Evolutionary conservation across 2,797 vertebrate genomes (phyloP), one percentile per base, ranked within the genome.

Genomic region (Acanthornis magna): DNA sequence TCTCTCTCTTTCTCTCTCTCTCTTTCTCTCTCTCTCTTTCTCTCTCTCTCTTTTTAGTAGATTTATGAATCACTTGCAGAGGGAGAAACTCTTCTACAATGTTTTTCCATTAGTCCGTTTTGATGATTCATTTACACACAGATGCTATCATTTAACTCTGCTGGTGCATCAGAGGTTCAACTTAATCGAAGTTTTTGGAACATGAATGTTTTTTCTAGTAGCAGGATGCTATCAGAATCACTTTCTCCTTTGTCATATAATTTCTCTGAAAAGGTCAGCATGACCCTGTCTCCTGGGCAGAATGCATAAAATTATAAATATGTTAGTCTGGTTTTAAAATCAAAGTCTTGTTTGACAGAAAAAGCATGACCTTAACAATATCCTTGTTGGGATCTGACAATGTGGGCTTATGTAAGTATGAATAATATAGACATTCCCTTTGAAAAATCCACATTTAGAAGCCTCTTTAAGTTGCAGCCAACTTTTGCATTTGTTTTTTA

Each of bases 211-310:
- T 93, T n/a, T 77, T 40, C 40, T 77, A 68, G 57, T 60, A 74
- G 32, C 23, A 71, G 8, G 1, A 71, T 85, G 43, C 65, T 76
- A 55, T 93, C 91, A 93, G 48, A 70, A 77, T 74, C 22, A 9
- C 8, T 93, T 96, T 95, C 38, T 82, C 20, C 7, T 75, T 77
- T 91, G 57, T 87, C 58, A 72, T 42, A 40, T 58, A 62, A 83
- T 88, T 87, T 79, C 48, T 89, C 36, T 96, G 96, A 93, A 96
- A 96, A 97, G 96, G 96, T 96, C 94, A 96, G 16, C 47, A 22
- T 78, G 85, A 38, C 34, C 66, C 58, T 91, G 40, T 80, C 77
- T 95, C 93, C 74, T 73, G 80, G 68, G 68, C 29, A 80, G 43
- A 78, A 87, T 73, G 66, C 7, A 23, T 61, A 48, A 75, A 84